Percentiles rank a stretch among this genome's conserved stretches.
Evolutionary conservation across 2,113 vertebrate genomes (phyloP).

Genomic region (Scomber scombrus): DNA sequence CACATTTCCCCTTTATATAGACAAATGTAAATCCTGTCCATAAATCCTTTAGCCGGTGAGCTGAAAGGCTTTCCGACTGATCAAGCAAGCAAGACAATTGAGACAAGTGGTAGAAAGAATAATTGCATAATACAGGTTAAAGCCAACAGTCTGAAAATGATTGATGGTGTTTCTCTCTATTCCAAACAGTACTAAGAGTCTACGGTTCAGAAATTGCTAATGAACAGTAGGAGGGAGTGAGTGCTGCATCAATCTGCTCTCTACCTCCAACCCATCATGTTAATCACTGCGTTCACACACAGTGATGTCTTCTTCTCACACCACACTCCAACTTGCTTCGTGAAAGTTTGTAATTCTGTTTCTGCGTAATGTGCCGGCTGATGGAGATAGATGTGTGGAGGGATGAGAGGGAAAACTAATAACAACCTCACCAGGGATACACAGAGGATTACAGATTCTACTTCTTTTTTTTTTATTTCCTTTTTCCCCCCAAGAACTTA

Average conservation of each 20-base stretch:
- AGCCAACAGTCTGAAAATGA: constrained; percentile 55
- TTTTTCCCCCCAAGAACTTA: background rate
- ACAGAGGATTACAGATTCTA: background rate
- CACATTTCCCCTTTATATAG: constrained; percentile 4
- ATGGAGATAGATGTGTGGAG: constrained; percentile 53
- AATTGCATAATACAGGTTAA: constrained; percentile 48
- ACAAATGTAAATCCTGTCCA: constrained; percentile 29
- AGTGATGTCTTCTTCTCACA: constrained; percentile 43
- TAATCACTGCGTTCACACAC: constrained; percentile 41
- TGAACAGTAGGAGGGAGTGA: constrained; percentile 53
- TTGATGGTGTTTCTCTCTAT: constrained; percentile 55
- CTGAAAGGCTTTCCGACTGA: constrained; percentile 55
- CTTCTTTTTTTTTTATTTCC: constrained; percentile 2
- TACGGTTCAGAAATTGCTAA: constrained; percentile 57
- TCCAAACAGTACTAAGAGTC: constrained; percentile 56
- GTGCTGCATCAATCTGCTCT: constrained; percentile 49
- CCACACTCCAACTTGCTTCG: constrained; percentile 19
- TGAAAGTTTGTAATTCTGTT: constrained; percentile 50
- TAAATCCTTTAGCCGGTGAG: constrained; percentile 35
- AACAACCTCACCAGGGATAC: constrained; percentile 12
- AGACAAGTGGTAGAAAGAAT: constrained; percentile 49
- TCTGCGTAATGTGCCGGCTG: constrained; percentile 10
- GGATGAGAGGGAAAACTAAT: constrained; percentile 46
- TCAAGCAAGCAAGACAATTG: constrained; percentile 51
- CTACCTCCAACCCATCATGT: constrained; percentile 46